Evolutionary conservation across 2,888 invertebrate species (phyloP), one percentile per base, ranked within the genome.

Genomic region (Pachliopta kotzebuea): DNA sequence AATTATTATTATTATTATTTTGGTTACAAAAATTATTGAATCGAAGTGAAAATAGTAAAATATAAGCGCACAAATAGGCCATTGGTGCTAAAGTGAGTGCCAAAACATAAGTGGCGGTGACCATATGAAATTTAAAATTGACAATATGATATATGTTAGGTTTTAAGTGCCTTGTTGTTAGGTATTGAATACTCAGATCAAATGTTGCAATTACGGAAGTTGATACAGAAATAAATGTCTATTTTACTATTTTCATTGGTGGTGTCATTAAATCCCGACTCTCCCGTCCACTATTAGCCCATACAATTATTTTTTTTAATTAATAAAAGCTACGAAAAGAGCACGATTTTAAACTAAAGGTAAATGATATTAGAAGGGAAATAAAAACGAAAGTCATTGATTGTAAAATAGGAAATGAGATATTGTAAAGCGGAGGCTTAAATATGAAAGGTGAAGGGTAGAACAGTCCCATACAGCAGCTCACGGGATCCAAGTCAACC

Each of bases 171-270:
- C 85, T 88, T 86, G 85, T 87, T 84, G 80, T 88, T 80, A 85
- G 81, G 64, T 67, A 66, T 73, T 81, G 76, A 84, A 88, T 90
- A 90, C 88, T 90, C 88, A 86, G 77, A 77, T 74, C 72, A 84
- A 80, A 81, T 81, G 82, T 85, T 86, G 83, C 86, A 85, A 84
- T 83, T 88, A 84, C 81, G 82, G 80, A 82, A 83, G 86, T 88
- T 88, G 79, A 85, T 61, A 79, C 84, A 78, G 81, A 84, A 89
- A 89, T 90, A 90, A 86, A 90, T 88, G 84, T 90, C 84, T 91
- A 90, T 90, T 90, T 91, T 90, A 90, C 90, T 91, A 91, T 91
- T 91, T 91, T 90, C 91, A 90, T 85, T 87, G 79, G 71, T 90
- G 58, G 88, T 90, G 76, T 90, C 81, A 88, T 86, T 90, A 50